Evolutionary conservation across 2,888 invertebrate genomes (phyloP).

Genomic region (Drosophila picticornis): DNA sequence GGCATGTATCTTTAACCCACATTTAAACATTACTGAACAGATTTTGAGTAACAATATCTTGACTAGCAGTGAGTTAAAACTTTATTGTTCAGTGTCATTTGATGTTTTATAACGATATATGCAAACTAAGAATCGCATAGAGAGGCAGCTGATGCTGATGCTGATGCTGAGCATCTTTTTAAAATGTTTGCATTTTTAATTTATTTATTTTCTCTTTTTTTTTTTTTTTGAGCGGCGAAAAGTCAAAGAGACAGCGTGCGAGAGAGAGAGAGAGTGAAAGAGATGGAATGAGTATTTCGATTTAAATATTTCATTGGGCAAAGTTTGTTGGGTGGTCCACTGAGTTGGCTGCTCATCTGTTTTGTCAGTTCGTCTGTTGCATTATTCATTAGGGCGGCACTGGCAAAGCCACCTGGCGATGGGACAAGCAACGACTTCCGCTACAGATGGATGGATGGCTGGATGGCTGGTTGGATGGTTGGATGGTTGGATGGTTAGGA

Average conservation of each 20-base stretch:
- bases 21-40: neutral
- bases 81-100: neutral
- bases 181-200: neutral
- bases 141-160: slow-evolving; percentile 4
- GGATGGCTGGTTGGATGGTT: neutral
- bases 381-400: slow-evolving; percentile 59
- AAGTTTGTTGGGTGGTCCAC: slow-evolving; percentile 59
- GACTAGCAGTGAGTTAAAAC: neutral
- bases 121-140: slow-evolving; percentile 28
- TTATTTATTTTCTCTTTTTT: slow-evolving; percentile 3
- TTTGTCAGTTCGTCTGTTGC: slow-evolving; percentile 54
- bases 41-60: neutral
- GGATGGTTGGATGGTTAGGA: slow-evolving; percentile 16
- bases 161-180: neutral
- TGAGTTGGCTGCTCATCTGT: slow-evolving; percentile 56
- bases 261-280: neutral
- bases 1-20: neutral
- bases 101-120: neutral
- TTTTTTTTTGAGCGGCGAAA: slow-evolving; percentile 12
- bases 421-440: slow-evolving; percentile 51
- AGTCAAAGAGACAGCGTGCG: slow-evolving; percentile 6
- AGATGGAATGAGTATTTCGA: slow-evolving; percentile 49
- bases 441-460: slow-evolving; percentile 52
- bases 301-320: slow-evolving; percentile 76
- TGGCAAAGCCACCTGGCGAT: slow-evolving; percentile 17